These are phyloP conservation scores for Platyura marginata DNA, from an alignment of 1,140 invertebrate genomes.

Conservation along the genomic window DNA sequence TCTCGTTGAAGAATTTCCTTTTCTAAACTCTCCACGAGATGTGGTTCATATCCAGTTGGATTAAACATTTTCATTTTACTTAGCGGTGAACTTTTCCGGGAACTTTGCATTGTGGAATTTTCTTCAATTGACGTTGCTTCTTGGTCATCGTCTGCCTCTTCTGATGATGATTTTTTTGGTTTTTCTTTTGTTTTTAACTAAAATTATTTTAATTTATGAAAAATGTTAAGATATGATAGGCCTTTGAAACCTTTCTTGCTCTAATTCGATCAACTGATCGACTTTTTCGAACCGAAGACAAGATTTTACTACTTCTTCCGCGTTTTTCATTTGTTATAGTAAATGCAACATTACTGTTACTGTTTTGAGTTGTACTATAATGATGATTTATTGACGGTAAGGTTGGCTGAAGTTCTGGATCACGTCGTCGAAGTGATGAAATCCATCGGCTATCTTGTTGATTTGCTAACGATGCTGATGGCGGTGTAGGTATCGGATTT, in stretches of 20 bases:
- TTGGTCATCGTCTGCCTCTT: constrained; percentile 23
- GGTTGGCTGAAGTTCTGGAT: constrained; percentile 43
- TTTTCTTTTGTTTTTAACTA: constrained; percentile 14
- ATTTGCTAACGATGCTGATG: constrained; percentile 8
- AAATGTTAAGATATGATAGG: too few species aligned
- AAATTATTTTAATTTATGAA: too few species aligned
- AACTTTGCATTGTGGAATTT: constrained; percentile 13
- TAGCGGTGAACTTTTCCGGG: constrained; percentile 14
- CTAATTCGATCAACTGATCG: constrained; percentile 32
- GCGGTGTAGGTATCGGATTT: constrained; percentile 15
- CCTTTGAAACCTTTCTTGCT: constrained; percentile 17
- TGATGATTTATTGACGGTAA: constrained; percentile 34
- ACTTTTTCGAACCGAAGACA: constrained; percentile 24
- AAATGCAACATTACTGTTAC: constrained; percentile 8
- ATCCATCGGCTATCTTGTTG: constrained; percentile 22
- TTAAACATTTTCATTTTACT: constrained; percentile 49
- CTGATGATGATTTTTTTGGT: constrained; percentile 14
- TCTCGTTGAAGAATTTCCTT: constrained; percentile 94
- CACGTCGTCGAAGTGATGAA: constrained; percentile 31
- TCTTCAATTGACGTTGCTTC: constrained; percentile 20
- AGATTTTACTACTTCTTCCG: constrained; percentile 12
- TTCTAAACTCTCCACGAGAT: constrained; percentile 66
- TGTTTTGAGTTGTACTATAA: constrained; percentile 17
- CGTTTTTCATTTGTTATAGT: constrained; percentile 9
- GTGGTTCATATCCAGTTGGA: constrained; percentile 51